Evolutionary conservation across 2,888 invertebrate genomes (phyloP).

Genomic region (Rhamnusium bicolor): DNA sequence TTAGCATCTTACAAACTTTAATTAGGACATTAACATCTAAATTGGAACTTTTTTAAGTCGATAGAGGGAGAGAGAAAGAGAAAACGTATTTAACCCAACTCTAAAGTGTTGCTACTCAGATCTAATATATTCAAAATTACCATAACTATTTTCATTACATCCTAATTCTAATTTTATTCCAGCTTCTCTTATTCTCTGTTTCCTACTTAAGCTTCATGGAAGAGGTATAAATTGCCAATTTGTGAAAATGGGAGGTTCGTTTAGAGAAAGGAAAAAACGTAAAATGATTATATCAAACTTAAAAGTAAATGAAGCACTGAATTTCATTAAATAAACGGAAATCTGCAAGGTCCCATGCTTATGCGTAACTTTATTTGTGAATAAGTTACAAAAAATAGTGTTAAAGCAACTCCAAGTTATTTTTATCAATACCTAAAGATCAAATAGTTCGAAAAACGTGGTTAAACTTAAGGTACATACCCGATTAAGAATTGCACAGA

Average conservation of each 20-base stretch:
- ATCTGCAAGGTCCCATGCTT: neutral
- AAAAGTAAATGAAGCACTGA: neutral
- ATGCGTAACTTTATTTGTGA: too few relatives aligned
- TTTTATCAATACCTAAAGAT: too few relatives aligned
- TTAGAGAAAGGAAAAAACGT: neutral
- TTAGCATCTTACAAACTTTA: conserved; percentile 19
- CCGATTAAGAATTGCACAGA: too few relatives aligned
- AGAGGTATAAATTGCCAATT: neutral
- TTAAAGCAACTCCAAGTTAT: too few relatives aligned
- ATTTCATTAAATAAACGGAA: neutral
- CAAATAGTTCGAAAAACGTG: too few relatives aligned
- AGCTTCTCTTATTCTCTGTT: conserved; percentile 8
- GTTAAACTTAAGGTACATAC: too few relatives aligned
- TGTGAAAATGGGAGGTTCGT: neutral
- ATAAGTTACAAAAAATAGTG: too few relatives aligned
- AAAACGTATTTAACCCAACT: conserved; percentile 6
- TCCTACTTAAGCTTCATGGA: neutral
- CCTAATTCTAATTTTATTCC: conserved; percentile 17
- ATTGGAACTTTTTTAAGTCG: conserved; percentile 28
- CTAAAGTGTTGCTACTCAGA: neutral
- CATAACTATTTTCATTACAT: conserved; percentile 21
- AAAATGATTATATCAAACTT: neutral
- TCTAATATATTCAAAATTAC: conserved; percentile 16
- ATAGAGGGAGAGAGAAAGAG: neutral
- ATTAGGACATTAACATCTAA: conserved; percentile 30